These are phyloP conservation scores for Ondatra zibethicus DNA, from an alignment of 2,113 vertebrate genomes.

Conservation along the genomic window DNA sequence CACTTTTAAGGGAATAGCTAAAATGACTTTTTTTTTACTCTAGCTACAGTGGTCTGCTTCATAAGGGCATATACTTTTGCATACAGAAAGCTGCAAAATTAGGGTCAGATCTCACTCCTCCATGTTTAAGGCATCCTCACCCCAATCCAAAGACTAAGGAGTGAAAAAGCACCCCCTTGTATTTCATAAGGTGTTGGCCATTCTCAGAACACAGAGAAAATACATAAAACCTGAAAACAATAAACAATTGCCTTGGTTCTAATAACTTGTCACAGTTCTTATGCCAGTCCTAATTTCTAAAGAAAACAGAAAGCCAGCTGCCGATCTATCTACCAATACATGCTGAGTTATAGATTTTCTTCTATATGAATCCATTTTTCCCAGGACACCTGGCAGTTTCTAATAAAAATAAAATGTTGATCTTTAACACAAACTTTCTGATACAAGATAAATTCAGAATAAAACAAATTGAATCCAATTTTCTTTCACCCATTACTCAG, in stretches of 20 bases:
- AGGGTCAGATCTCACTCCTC: not conserved
- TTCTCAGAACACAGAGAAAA: not conserved
- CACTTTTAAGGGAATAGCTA: not conserved
- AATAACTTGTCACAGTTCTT: constrained; percentile 7
- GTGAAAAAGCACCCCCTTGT: accelerated
- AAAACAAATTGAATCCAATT: constrained; percentile 51
- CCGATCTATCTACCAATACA: not conserved
- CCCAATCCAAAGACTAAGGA: not conserved
- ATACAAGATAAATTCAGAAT: constrained; percentile 17
- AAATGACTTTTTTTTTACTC: not conserved
- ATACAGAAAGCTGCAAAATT: not conserved
- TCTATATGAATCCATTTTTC: not conserved
- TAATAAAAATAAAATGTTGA: constrained; percentile 36
- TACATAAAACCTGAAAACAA: not conserved
- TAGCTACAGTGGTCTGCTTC: not conserved
- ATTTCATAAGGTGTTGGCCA: not conserved
- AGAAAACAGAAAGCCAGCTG: constrained; percentile 40
- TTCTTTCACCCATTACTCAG: not conserved
- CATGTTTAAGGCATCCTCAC: not conserved
- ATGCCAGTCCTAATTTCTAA: not conserved
- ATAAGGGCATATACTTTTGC: not conserved
- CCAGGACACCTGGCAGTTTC: not conserved
- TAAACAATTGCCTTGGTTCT: not conserved
- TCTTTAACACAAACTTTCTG: constrained; percentile 17
- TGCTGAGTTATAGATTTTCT: not conserved